These are phyloP conservation scores for Trachelipus rathkii DNA, from an alignment of 1,140 invertebrate genomes.

Conservation along the genomic window DNA sequence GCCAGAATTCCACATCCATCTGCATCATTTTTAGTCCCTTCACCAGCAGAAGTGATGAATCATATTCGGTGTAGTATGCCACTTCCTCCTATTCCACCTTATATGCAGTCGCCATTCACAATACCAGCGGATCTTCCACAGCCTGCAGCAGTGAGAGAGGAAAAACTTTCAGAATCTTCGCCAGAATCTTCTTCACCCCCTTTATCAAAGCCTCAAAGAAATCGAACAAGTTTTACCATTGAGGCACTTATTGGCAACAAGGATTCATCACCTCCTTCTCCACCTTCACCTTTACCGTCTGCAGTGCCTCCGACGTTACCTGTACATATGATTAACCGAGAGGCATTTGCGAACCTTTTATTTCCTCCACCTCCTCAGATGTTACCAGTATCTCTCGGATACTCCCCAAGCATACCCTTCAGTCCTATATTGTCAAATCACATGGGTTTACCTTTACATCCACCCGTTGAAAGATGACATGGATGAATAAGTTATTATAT, in stretches of 20 bases:
- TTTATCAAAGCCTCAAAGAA: conserved; percentile 40
- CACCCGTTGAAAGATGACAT: background rate
- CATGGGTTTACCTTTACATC: background rate
- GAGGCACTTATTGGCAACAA: conserved; percentile 46
- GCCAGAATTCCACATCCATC: background rate
- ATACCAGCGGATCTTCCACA: too few relatives aligned
- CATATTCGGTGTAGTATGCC: conserved; percentile 48
- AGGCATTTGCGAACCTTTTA: background rate
- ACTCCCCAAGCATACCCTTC: too few relatives aligned
- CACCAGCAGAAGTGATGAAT: background rate
- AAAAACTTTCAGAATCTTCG: conserved; percentile 37
- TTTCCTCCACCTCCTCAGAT: background rate
- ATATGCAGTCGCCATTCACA: conserved; percentile 37
- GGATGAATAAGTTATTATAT: background rate
- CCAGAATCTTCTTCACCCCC: conserved; percentile 48
- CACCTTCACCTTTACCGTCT: conserved; percentile 35
- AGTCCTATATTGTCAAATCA: background rate
- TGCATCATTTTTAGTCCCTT: background rate
- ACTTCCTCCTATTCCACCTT: conserved; percentile 52
- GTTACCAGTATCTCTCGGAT: background rate
- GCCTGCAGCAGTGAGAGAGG: too few relatives aligned
- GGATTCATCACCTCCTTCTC: conserved; percentile 32
- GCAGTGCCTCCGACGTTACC: conserved; percentile 35
- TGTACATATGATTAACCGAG: background rate
- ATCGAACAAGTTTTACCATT: conserved; percentile 44